Base-by-base conservation (phyloP, 2,888 invertebrate genomes). In the Drosophila recens region DNA sequence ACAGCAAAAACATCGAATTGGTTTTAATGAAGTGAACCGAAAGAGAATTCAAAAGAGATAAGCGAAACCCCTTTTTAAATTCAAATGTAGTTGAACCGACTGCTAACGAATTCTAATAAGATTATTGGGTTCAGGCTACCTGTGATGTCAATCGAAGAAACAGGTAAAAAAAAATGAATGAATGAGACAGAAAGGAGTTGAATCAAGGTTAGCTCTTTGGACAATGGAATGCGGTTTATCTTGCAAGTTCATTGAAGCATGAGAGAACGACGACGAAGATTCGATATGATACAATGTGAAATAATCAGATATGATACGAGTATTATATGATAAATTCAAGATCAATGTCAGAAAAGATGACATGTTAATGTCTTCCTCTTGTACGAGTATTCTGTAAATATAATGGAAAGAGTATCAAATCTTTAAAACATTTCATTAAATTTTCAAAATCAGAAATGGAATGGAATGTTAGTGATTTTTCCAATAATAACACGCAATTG, bases 101-200 rank as follows among this genome's bases (percentile, higher is more conserved):
- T 20, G 42, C 70, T 52, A 70, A 73, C 49, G 70, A 83, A 83
- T 86, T 84, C 83, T 77, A 75, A 80, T 79, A 76, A 66, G 80
- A 79, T 67, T 75, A 66, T 67, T 43, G 43, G 27, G 40, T 33
- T 42, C 4, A 4, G n/a, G 34, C 75, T 78, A 78, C 81, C 79
- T 83, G 84, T 9, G 72, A 52, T 59, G 49, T 56, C 54, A 61
- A 56, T 61, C 56, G 45, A 62, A 61, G 45, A 58, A 61, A 46
- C 83, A 84, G 83, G 83, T 83, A 82, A 13, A 58, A 63, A 61
- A 61, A 51, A 45, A 17, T 57, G 64, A 67, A 52, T 20, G 43
- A 56, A 20, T n/a, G 34, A 34, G 17, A 13, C n/a, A 23, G 23
- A 45, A 33, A n/a, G 36, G 15, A 49, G 33, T 8, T 34, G 61